Base-by-base conservation (phyloP, 2,888 invertebrate genomes). In the Tetragonisca angustula region DNA sequence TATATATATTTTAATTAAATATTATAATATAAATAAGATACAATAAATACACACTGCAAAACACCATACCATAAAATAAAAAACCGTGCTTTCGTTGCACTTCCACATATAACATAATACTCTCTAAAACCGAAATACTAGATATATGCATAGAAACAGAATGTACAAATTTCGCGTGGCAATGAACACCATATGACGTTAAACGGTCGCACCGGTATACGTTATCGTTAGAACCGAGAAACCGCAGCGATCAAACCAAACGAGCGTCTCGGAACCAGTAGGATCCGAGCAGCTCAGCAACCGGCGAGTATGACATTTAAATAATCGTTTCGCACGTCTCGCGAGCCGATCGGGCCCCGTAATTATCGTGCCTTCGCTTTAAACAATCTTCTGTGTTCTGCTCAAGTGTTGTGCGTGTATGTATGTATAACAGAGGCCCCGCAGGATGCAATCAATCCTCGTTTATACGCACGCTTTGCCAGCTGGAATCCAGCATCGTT, bases 361-460 rank as follows among this genome's bases (percentile, higher is more conserved):
- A 87, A 88, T 87, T 81, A 85, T 69, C 81, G 64, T 68, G 59
- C 65, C 78, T 74, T 73, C 69, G 68, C 52, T 69, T 86, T 80
- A 86, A 88, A 88, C 80, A 86, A 84, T 84, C 88, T 79, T 54
- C 56, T n/a, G 64, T 62, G 69, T 62, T 52, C 61, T 27, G 17
- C 36, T 78, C 81, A 49, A 72, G 72, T 82, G 73, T 76, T 9
- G 9, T 43, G 43, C 43, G 9, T 43, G 43, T 43, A 43, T 43
- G 77, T 74, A 69, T 24, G 71, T 24, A 43, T 27, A 69, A 15
- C 68, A 36, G 68, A 50, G 71, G n/a, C 54, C 9, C 19, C 43
- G 24, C 72, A 71, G 82, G 82, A 79, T 73, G 86, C 80, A 82
- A 88, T 88, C 87, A 88, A 89, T 89, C 85, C 81, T 88, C 88